These are phyloP conservation scores for Ictalurus punctatus DNA, from an alignment of 2,113 vertebrate species.

Conservation along the genomic window DNA sequence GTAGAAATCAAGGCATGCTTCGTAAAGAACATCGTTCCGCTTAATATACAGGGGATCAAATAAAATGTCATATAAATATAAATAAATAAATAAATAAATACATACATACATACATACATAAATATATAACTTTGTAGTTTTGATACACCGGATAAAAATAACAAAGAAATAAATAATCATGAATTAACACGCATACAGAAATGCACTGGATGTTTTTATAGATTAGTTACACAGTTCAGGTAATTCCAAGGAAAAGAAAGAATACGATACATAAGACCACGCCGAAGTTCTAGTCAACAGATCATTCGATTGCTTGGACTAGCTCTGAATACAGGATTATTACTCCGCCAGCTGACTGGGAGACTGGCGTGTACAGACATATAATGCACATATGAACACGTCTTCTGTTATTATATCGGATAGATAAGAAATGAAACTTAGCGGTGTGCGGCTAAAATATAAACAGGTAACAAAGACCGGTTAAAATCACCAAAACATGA, in stretches of 20 bases:
- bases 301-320: background rate
- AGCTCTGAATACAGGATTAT: background rate
- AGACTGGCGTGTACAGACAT: background rate
- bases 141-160: background rate
- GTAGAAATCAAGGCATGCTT: background rate
- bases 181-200: background rate
- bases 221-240: background rate
- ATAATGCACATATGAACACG: background rate
- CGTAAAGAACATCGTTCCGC: background rate
- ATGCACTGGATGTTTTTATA: background rate
- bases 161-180: background rate
- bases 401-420: background rate
- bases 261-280: background rate
- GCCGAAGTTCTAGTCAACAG: background rate
- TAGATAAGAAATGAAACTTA: constrained; percentile 23
- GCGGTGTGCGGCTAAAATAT: constrained; percentile 8
- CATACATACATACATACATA: background rate
- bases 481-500: background rate
- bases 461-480: background rate
- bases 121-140: background rate
- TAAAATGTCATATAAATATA: background rate
- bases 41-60: background rate
- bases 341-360: background rate
- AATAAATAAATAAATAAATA: background rate
- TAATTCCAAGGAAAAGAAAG: background rate